phyloP scores from a whole-genome alignment of 2,888 invertebrate genomes.

The Synergus japonicus region DNA sequence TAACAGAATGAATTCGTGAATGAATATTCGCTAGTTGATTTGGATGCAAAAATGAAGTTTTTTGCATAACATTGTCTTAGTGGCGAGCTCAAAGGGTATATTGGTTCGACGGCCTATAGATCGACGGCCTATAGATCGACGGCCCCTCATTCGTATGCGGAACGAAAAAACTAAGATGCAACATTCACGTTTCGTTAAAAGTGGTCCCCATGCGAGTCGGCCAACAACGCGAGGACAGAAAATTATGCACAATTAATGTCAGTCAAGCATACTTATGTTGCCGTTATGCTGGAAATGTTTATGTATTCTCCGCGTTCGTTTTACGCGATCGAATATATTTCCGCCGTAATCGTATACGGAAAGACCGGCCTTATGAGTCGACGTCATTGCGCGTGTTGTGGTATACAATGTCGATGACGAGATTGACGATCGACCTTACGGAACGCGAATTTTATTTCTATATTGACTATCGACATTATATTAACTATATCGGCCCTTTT shows the following conservation, averaged over 20 bases:
- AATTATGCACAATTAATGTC: conserved; percentile 76
- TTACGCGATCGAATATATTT: conserved; percentile 61
- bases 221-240: conserved; percentile 49
- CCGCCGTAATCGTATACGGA: conserved; percentile 32
- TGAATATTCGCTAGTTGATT: conserved; percentile 29
- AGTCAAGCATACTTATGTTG: conserved; percentile 72
- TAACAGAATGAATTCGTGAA: background rate
- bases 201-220: conserved; percentile 53
- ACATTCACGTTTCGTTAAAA: conserved; percentile 65
- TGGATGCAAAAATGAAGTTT: conserved; percentile 24
- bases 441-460: conserved; percentile 29
- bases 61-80: conserved; percentile 34
- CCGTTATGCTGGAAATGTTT: conserved; percentile 64
- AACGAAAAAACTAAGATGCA: conserved; percentile 63
- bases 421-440: conserved; percentile 40
- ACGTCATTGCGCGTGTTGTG: conserved; percentile 1
- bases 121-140: conserved; percentile 53
- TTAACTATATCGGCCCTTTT: conserved; percentile 12
- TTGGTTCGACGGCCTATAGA: conserved; percentile 48
- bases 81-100: conserved; percentile 34
- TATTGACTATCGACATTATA: background rate
- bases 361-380: conserved; percentile 31
- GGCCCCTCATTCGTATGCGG: conserved; percentile 65
- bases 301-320: conserved; percentile 61
- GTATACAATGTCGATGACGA: conserved; percentile 26